These are phyloP conservation scores for Syngnathus acus DNA, from an alignment of 2,797 vertebrate genomes.

Conservation along the genomic window DNA sequence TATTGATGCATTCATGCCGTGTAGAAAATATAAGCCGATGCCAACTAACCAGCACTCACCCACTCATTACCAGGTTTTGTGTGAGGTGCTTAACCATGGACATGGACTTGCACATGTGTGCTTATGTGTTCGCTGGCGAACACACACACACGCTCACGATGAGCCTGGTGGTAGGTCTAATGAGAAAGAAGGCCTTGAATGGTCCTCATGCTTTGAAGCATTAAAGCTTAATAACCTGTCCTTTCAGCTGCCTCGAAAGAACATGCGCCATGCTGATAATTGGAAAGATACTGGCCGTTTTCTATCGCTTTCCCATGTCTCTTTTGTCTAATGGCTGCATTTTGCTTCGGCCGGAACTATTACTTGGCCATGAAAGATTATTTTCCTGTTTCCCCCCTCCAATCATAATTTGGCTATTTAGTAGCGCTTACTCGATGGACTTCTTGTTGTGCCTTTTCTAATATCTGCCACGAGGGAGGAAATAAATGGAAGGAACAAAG, in stretches of 20 bases:
- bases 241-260: slow-evolving; percentile 60
- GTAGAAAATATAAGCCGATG: slow-evolving; percentile 30
- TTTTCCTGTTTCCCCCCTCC: neutral
- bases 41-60: slow-evolving; percentile 51
- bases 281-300: slow-evolving; percentile 62
- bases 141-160: slow-evolving; percentile 3
- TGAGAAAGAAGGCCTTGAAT: slow-evolving; percentile 65
- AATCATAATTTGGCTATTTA: slow-evolving; percentile 36
- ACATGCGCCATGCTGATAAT: slow-evolving; percentile 61
- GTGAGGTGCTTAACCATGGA: slow-evolving; percentile 46
- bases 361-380: slow-evolving; percentile 52
- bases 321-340: slow-evolving; percentile 53
- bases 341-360: slow-evolving; percentile 40
- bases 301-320: slow-evolving; percentile 48
- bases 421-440: slow-evolving; percentile 15
- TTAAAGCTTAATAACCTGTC: slow-evolving; percentile 69
- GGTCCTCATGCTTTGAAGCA: slow-evolving; percentile 60
- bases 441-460: slow-evolving; percentile 16
- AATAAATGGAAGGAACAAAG: slow-evolving; percentile 12
- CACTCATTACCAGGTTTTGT: slow-evolving; percentile 61
- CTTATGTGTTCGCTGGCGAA: neutral
- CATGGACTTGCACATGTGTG: neutral
- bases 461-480: slow-evolving; percentile 1
- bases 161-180: slow-evolving; percentile 50
- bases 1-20: slow-evolving; percentile 37